These are phyloP conservation scores for Syrista parreyssii DNA, from an alignment of 2,888 invertebrate genomes.

Conservation along the genomic window DNA sequence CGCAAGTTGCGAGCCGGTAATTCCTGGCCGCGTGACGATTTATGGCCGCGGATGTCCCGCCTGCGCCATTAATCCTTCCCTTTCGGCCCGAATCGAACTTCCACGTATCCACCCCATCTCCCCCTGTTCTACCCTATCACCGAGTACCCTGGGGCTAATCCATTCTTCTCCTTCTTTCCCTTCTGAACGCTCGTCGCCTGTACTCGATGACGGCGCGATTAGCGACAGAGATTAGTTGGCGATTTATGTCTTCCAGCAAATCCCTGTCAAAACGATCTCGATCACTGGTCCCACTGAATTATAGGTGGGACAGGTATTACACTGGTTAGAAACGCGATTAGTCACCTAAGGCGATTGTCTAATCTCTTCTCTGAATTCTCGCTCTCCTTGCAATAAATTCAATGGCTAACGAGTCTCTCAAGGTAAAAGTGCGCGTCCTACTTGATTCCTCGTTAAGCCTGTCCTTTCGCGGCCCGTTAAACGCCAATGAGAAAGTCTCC, in stretches of 20 bases:
- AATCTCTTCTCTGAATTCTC: background rate
- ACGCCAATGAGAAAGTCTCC: background rate
- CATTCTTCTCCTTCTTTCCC: slow-evolving; percentile 1
- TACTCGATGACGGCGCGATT: slow-evolving; percentile 28
- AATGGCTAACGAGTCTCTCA: slow-evolving; percentile 36
- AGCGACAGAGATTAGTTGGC: slow-evolving; percentile 26
- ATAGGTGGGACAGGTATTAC: background rate
- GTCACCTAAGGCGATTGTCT: background rate
- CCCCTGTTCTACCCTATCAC: background rate
- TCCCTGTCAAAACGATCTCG: background rate
- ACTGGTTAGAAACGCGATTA: background rate
- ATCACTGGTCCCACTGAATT: background rate
- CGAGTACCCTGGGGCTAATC: background rate
- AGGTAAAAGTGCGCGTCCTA: slow-evolving; percentile 36
- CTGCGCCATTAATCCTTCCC: slow-evolving; percentile 67
- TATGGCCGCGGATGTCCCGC: slow-evolving; percentile 70
- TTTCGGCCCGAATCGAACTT: slow-evolving; percentile 62
- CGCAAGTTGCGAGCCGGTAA: slow-evolving; percentile 72
- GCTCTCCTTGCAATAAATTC: slow-evolving; percentile 35
- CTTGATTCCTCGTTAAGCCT: slow-evolving; percentile 43
- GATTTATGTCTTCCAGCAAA: background rate
- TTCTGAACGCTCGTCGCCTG: slow-evolving; percentile 5
- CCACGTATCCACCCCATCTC: slow-evolving; percentile 44
- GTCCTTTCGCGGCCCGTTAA: slow-evolving; percentile 22
- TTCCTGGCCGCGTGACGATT: slow-evolving; percentile 70